Percentiles rank a stretch among this genome's conserved stretches.
These are phyloP conservation scores for Hermatobates lingyangjiaoensis DNA, from an alignment of 1,140 invertebrate genomes.

Conservation along the genomic window DNA sequence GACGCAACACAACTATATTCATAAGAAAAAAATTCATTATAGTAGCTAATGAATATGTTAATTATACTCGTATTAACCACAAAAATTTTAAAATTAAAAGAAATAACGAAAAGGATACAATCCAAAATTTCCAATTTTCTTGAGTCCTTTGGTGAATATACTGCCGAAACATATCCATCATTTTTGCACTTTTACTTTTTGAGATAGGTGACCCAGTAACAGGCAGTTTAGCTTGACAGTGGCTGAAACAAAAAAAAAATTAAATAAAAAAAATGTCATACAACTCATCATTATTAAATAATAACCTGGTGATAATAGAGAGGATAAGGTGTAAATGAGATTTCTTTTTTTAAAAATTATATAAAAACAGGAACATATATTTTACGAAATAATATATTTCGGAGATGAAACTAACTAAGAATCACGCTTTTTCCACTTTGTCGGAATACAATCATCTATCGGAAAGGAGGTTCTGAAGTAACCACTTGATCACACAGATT, in stretches of 20 bases:
- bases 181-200: slow-evolving; percentile 68
- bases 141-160: slow-evolving; percentile 71
- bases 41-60: neutral
- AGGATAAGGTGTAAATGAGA: too few relatives aligned
- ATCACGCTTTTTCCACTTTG: too few relatives aligned
- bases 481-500: too few relatives aligned
- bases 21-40: neutral
- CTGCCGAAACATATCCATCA: slow-evolving; percentile 86
- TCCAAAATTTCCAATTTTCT: slow-evolving; percentile 96
- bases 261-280: too few relatives aligned
- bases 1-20: neutral
- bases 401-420: too few relatives aligned
- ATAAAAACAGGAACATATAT: too few relatives aligned
- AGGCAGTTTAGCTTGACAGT: slow-evolving; percentile 83
- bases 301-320: too few relatives aligned
- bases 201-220: slow-evolving; percentile 88
- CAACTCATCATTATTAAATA: too few relatives aligned
- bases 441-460: too few relatives aligned
- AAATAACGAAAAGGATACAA: slow-evolving; percentile 51
- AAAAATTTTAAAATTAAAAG: slow-evolving; percentile 15
- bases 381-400: too few relatives aligned
- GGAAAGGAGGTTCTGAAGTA: too few relatives aligned
- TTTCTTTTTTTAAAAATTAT: too few relatives aligned
- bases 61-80: neutral
- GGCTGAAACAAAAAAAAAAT: slow-evolving; percentile 34